Base-by-base conservation (phyloP, 2,797 vertebrate species). In the Bucorvus abyssinicus region DNA sequence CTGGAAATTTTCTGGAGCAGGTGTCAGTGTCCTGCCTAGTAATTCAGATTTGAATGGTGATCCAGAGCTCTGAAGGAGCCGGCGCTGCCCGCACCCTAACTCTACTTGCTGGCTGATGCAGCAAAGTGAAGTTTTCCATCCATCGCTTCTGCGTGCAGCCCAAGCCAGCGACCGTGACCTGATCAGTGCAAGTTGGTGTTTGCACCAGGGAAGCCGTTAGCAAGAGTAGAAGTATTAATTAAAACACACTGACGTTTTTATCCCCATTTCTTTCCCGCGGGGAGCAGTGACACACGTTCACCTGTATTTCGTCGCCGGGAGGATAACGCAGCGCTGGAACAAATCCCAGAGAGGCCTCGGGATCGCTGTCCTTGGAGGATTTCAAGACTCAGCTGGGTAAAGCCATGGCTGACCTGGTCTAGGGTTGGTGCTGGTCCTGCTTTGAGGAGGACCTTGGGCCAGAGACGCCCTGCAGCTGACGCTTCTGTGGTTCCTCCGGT, bases 271-370 rank as follows among this genome's bases (percentile, higher is more conserved):
- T 61, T n/a, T n/a, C 45, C 52, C 1, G 0, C 9, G 40, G 30
- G 45, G 36, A 80, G 27, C 69, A 49, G 38, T 36, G 38, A 19
- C 47, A 40, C 26, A 23, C 14, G 68, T 79, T 3, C 29, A 27
- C n/a, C 13, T 0, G 0, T 15, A 3, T 59, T 78, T 80, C 47
- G 65, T 84, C 2, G 0, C 47, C 30, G 16, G 21, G 36, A 52
- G 36, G 23, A n/a, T 7, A 26, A n/a, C 20, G 29, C 34, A 79
- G 38, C 9, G 1, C 52, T 55, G 55, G 45, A 22, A 16, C 27
- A 40, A 49, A 74, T 7, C 73, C 49, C 10, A 38, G 42, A 14
- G 29, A 65, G 22, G 8, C n/a, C 34, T 8, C 0, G 0, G 45
- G 10, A 34, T 59, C 5, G 1, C 29, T 11, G 4, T 50, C 44